Evolutionary conservation across 2,797 vertebrate species (phyloP).

Genomic region (Lycodopsis pacificus): DNA sequence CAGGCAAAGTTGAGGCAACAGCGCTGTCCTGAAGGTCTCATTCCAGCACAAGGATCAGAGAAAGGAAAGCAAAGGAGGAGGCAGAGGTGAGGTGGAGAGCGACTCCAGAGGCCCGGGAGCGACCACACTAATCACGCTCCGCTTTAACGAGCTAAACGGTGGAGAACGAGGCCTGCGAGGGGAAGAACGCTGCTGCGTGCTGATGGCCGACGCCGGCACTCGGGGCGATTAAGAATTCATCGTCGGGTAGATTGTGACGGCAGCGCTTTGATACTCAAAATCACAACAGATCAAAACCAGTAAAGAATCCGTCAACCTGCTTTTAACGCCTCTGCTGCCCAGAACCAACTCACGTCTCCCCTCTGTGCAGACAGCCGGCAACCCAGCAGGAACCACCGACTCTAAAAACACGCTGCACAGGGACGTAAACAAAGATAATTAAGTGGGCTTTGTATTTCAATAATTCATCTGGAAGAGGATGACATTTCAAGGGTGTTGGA

Average conservation of each 20-base stretch:
- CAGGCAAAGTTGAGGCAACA: not conserved
- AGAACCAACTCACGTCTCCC: slow-evolving; percentile 16
- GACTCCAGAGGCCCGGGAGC: slow-evolving; percentile 23
- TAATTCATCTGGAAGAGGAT: slow-evolving; percentile 31
- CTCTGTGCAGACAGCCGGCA: slow-evolving; percentile 37
- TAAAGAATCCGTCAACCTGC: slow-evolving; percentile 7
- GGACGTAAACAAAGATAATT: slow-evolving; percentile 28
- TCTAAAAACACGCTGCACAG: slow-evolving; percentile 18
- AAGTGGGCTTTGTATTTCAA: slow-evolving; percentile 40
- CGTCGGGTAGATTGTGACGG: not conserved
- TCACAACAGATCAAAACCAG: too few species aligned
- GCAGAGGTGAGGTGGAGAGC: not conserved
- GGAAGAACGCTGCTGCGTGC: not conserved
- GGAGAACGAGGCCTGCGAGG: slow-evolving; percentile 25
- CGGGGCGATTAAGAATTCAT: not conserved
- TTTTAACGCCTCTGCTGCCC: slow-evolving; percentile 35
- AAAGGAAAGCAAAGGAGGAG: not conserved
- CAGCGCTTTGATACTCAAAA: too few species aligned
- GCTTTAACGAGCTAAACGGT: slow-evolving; percentile 47
- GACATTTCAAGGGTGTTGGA: slow-evolving; percentile 16
- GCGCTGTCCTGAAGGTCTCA: not conserved
- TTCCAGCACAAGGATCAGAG: not conserved
- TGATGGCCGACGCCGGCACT: not conserved
- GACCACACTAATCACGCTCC: slow-evolving; percentile 45
- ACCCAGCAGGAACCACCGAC: not conserved